Conservation (phyloP, 2,888 invertebrate genomes). For the Megamerina dolium region DNA sequence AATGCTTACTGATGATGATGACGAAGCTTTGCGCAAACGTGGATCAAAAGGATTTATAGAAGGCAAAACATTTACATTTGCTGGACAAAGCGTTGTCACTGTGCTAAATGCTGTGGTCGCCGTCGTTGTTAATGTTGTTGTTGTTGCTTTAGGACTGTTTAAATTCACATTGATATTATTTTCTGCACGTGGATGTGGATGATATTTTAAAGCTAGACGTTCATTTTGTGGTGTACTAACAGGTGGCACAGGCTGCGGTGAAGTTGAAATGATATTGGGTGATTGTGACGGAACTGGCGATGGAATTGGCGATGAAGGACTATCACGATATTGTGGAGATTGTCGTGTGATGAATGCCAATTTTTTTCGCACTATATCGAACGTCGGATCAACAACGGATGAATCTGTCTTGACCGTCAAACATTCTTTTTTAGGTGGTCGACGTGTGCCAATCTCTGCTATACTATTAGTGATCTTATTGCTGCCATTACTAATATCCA, state of each 20-base stretch:
- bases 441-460: conserved; percentile 19
- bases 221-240: conserved; percentile 12
- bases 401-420: too few relatives aligned
- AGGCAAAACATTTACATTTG: conserved; percentile 24
- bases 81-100: not conserved
- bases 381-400: too few relatives aligned
- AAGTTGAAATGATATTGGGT: not conserved
- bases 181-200: conserved; percentile 46
- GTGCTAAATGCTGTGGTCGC: conserved; percentile 15
- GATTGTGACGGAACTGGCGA: not conserved
- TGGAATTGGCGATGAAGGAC: conserved; percentile 11
- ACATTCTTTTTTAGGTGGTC: too few relatives aligned
- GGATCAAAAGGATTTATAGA: conserved; percentile 26
- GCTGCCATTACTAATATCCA: conserved; percentile 14
- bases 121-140: not conserved
- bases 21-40: conserved; percentile 21
- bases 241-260: not conserved
- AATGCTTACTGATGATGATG: not conserved
- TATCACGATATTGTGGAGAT: conserved; percentile 13
- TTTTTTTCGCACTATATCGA: conserved; percentile 31
- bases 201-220: conserved; percentile 48
- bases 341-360: conserved; percentile 26
- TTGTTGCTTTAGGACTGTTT: conserved; percentile 2
- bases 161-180: conserved; percentile 8
- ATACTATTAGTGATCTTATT: conserved; percentile 3